These are phyloP conservation scores for Oscheius sp. DNA, from an alignment of 2,888 invertebrate genomes.

Conservation along the genomic window DNA sequence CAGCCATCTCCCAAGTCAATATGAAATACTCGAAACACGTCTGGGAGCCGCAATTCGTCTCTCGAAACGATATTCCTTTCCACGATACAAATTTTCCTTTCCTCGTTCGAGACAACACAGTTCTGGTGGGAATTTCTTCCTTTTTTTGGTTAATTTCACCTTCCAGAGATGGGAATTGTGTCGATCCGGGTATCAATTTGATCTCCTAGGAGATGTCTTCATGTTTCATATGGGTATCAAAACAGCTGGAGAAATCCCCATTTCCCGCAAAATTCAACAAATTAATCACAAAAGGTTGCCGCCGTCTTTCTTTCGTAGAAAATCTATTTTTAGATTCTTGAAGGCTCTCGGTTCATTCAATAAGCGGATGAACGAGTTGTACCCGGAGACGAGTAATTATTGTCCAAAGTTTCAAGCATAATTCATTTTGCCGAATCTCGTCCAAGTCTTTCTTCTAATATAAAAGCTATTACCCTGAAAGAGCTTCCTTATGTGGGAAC, in stretches of 20 bases:
- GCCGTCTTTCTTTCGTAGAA: not conserved
- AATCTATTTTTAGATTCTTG: not conserved
- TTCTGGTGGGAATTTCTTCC: conserved; percentile 14
- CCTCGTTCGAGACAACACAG: conserved; percentile 29
- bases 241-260: not conserved
- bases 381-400: not conserved
- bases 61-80: conserved; percentile 25
- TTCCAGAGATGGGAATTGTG: conserved; percentile 35
- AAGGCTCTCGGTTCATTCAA: not conserved
- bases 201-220: conserved; percentile 28
- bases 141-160: not conserved
- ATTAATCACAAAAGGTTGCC: not conserved
- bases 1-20: not conserved
- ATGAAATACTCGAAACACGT: not conserved
- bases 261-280: not conserved
- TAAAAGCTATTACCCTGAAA: no score
- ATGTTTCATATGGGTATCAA: conserved; percentile 33
- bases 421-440: no score
- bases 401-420: not conserved
- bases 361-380: not conserved
- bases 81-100: conserved; percentile 32
- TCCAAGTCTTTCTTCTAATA: no score
- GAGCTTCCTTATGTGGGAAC: no score
- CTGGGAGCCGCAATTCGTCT: conserved; percentile 36
- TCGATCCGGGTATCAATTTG: conserved; percentile 29